Evolutionary conservation across 2,888 invertebrate genomes (phyloP).

Genomic region (Cacoxenus indagator): DNA sequence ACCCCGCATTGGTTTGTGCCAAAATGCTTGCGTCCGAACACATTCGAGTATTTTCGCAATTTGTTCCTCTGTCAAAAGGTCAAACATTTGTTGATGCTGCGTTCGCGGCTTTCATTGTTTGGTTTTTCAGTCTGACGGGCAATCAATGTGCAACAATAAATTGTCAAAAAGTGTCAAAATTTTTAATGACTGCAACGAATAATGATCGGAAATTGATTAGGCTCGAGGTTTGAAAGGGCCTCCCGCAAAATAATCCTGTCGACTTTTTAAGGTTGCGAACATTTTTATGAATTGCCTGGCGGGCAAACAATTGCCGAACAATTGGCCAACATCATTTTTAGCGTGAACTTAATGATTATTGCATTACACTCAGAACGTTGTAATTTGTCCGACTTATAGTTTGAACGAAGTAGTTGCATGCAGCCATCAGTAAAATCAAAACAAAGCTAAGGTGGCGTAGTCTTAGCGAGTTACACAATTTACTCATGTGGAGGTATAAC

Average conservation of each 20-base stretch:
- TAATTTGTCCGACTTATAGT: not conserved
- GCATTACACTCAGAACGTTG: not conserved
- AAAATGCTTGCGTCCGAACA: not conserved
- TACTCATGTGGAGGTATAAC: no score
- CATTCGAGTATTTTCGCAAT: not conserved
- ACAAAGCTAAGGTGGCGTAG: no score
- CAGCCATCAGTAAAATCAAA: no score
- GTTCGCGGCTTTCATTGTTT: not conserved
- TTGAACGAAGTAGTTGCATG: no score
- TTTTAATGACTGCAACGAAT: conserved; percentile 62
- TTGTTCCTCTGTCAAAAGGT: conserved; percentile 13
- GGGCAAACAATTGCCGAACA: no score
- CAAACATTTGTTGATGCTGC: not conserved
- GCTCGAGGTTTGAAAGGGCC: conserved; percentile 29
- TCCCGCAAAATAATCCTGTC: not conserved
- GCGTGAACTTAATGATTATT: conserved; percentile 15
- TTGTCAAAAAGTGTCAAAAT: conserved; percentile 59
- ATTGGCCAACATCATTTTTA: conserved; percentile 14
- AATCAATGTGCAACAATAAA: conserved; percentile 48
- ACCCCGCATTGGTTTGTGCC: not conserved
- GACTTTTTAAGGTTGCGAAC: conserved; percentile 33
- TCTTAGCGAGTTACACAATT: no score
- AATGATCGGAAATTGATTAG: conserved; percentile 56
- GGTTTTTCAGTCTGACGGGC: not conserved
- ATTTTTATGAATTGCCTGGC: conserved; percentile 55